Percentiles rank a stretch among this genome's conserved stretches.
Conservation (phyloP, 2,113 vertebrate genomes). For the Hemiprocne comata region DNA sequence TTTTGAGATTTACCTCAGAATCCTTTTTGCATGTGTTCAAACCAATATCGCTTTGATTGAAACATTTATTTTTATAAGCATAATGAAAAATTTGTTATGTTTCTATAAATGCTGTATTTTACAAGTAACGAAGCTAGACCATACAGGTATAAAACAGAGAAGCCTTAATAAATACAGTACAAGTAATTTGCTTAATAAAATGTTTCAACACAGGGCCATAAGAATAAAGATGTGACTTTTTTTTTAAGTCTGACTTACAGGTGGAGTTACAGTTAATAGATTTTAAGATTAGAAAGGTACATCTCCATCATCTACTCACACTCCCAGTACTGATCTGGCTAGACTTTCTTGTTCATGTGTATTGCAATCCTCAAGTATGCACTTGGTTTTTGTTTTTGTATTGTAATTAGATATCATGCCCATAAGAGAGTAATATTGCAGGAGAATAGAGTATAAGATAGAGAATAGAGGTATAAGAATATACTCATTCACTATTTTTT, state of each 20-base stretch:
- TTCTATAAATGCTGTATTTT: background rate
- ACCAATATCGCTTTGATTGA: background rate
- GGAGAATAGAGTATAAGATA: background rate
- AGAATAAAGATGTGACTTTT: background rate
- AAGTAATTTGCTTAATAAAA: background rate
- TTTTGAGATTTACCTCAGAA: conserved; percentile 8
- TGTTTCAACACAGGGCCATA: background rate
- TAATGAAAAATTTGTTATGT: background rate
- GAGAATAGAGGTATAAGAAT: background rate
- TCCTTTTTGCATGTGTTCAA: background rate
- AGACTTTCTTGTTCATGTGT: background rate
- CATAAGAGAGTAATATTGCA: background rate
- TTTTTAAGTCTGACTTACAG: background rate
- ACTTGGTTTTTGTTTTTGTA: background rate
- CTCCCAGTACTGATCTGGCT: background rate
- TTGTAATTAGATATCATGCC: background rate
- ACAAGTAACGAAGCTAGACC: background rate
- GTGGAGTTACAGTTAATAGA: background rate
- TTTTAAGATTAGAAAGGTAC: background rate
- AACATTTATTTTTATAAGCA: background rate
- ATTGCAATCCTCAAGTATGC: background rate
- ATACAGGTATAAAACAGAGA: background rate
- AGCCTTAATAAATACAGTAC: background rate
- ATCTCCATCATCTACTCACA: background rate
- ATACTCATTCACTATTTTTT: background rate